Conservation (phyloP, 2,888 invertebrate species). For the Gnatocerus cornutus region DNA sequence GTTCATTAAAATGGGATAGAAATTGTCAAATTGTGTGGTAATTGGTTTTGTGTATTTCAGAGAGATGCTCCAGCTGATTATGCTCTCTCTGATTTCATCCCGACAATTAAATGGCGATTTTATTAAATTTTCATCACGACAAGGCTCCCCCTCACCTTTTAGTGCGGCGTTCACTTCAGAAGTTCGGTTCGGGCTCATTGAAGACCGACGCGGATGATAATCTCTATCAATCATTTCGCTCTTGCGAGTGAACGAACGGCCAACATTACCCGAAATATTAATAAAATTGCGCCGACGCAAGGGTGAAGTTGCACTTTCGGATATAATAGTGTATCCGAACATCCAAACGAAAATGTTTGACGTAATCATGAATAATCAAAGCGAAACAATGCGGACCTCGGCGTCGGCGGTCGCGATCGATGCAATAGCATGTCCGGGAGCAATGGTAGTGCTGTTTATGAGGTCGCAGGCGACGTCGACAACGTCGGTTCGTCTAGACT, state of each 20-base stretch:
- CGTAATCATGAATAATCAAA: constrained; percentile 51
- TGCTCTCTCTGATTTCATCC: too few species aligned
- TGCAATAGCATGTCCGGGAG: constrained; percentile 61
- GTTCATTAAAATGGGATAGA: constrained; percentile 2
- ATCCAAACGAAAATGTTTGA: constrained; percentile 40
- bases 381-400: constrained; percentile 51
- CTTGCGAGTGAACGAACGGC: too few species aligned
- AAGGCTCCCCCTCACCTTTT: too few species aligned
- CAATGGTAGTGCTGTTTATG: constrained; percentile 59
- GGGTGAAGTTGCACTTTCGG: too few species aligned
- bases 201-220: too few species aligned
- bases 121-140: too few species aligned
- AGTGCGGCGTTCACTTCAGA: too few species aligned
- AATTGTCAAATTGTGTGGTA: constrained; percentile 4
- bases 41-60: constrained; percentile 2
- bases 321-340: constrained; percentile 11
- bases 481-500: constrained; percentile 68
- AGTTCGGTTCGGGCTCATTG: too few species aligned
- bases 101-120: too few species aligned
- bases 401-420: constrained; percentile 50
- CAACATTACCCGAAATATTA: too few species aligned
- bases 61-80: neutral
- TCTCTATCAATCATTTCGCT: too few species aligned
- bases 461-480: constrained; percentile 63
- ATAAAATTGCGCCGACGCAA: too few species aligned